A percentile compares a stretch with the other conserved stretches of the same genome.
phyloP scores from a whole-genome alignment of 2,113 vertebrate genomes.

The Aix galericulata region DNA sequence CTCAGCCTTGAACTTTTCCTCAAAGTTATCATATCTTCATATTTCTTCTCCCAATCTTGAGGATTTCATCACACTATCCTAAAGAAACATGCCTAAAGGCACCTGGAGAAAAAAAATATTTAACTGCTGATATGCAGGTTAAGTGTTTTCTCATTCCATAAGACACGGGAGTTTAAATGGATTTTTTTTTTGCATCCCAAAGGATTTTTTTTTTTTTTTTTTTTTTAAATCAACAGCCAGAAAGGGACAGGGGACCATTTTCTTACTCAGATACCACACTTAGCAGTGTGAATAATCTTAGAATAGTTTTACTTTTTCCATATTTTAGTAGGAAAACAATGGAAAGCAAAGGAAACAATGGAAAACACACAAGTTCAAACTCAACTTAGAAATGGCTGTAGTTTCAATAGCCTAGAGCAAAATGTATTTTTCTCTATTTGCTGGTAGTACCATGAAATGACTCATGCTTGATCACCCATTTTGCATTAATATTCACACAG shows the following conservation, averaged over 20 bases:
- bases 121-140: neutral
- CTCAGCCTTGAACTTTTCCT: neutral
- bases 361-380: neutral
- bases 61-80: neutral
- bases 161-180: neutral
- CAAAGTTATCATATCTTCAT: neutral
- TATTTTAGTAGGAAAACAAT: neutral
- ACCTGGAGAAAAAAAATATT: neutral
- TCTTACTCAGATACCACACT: neutral
- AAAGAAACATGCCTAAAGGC: neutral
- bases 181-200: neutral
- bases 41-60: neutral
- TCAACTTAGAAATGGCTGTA: neutral
- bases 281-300: neutral
- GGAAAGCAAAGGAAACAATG: neutral
- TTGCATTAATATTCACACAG: neutral
- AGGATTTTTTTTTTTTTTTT: neutral
- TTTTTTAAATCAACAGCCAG: no score
- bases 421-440: neutral
- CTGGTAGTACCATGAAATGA: neutral
- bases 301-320: neutral
- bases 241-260: neutral
- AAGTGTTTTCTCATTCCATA: neutral
- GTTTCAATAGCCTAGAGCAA: neutral
- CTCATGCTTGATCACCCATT: neutral